phyloP scores from a whole-genome alignment of 2,113 vertebrate genomes.

The Phasianus colchicus region DNA sequence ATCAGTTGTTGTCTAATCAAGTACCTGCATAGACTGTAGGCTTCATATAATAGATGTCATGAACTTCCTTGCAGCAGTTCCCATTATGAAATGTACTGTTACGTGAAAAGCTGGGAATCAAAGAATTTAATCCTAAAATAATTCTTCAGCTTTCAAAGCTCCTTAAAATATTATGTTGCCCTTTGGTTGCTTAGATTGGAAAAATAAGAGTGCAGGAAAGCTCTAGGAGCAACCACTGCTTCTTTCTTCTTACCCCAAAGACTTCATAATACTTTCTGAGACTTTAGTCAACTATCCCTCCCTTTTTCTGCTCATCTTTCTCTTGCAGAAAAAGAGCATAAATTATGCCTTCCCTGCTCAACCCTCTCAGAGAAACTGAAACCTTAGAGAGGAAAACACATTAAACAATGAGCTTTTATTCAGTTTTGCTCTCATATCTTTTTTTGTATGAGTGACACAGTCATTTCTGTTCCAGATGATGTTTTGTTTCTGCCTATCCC shows the following conservation, averaged over 20 bases:
- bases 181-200: not conserved
- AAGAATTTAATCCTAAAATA: slow-evolving; percentile 46
- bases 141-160: not conserved
- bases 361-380: not conserved
- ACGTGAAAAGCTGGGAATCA: slow-evolving; percentile 1
- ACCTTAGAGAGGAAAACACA: not conserved
- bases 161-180: not conserved
- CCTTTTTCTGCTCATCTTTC: not conserved
- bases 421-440: not conserved
- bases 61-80: not conserved
- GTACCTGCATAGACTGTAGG: not conserved
- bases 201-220: not conserved
- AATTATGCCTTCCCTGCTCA: not conserved
- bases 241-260: not conserved
- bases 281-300: not conserved
- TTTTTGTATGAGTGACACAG: not conserved
- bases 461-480: not conserved
- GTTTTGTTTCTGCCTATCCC: not conserved
- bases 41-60: slow-evolving; percentile 10
- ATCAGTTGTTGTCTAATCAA: slow-evolving; percentile 15
- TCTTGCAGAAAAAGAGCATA: not conserved
- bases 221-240: rapidly evolving
- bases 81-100: not conserved
- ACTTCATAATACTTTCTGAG: not conserved
- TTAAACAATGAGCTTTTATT: not conserved